Conservation (phyloP, 2,797 vertebrate species). For the Sphenopsis melanotis region DNA sequence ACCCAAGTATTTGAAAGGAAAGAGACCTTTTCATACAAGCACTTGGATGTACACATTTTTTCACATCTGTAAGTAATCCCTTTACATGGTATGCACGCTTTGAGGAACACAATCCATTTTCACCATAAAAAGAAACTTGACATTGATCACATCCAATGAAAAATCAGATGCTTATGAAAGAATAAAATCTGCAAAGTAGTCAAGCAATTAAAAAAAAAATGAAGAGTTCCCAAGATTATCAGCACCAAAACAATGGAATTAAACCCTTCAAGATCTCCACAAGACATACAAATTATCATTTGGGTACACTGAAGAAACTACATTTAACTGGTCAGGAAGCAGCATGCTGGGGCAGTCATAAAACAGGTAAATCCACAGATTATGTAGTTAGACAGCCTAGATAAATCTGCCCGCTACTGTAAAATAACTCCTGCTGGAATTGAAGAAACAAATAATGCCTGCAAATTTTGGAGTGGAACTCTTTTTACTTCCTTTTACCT, state of each 20-base stretch:
- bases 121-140: not conserved
- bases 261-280: not conserved
- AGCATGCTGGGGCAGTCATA: not conserved
- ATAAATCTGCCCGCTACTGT: not conserved
- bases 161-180: not conserved
- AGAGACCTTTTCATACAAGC: not conserved
- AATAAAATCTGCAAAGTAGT: not conserved
- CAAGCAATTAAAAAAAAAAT: not conserved
- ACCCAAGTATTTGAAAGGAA: not conserved
- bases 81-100: not conserved
- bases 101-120: not conserved
- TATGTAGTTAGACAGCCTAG: not conserved
- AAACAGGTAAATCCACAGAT: not conserved
- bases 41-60: not conserved
- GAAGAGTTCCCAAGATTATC: not conserved
- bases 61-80: not conserved
- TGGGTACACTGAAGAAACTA: not conserved
- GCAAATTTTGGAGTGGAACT: not conserved
- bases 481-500: not conserved
- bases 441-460: not conserved
- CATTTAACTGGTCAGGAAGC: not conserved
- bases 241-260: not conserved
- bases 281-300: not conserved
- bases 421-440: not conserved
- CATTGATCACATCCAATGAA: not conserved